phyloP scores from a whole-genome alignment of 35 echinoderm and acorn worm genomes.

The Strongylocentrotus purpuratus region DNA sequence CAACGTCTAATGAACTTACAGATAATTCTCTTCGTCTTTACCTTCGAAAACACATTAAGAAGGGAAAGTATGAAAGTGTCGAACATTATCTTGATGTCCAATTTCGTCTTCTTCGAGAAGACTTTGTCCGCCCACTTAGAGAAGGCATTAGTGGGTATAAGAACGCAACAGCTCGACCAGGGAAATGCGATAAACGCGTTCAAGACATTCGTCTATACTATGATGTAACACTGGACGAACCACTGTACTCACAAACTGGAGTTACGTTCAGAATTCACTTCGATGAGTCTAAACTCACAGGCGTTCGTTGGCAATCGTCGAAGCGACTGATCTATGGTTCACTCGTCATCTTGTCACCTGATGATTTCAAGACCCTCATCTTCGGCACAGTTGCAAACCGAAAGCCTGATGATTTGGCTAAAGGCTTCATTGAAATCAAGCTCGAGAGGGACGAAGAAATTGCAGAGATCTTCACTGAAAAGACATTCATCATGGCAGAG shows the following conservation, averaged over 20 bases:
- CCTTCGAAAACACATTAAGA: constrained; percentile 30
- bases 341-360: constrained; percentile 57
- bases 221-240: constrained; percentile 61
- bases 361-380: constrained; percentile 57
- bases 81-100: constrained; percentile 72
- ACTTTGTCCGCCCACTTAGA: constrained; percentile 58
- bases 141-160: constrained; percentile 60
- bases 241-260: constrained; percentile 62
- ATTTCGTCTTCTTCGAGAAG: constrained; percentile 67
- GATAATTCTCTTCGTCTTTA: constrained; percentile 30
- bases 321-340: constrained; percentile 68
- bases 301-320: constrained; percentile 60
- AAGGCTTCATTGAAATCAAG: constrained; percentile 52
- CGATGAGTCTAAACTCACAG: constrained; percentile 45
- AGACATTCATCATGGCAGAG: constrained; percentile 82
- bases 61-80: constrained; percentile 49
- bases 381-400: constrained; percentile 69
- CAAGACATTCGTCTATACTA: constrained; percentile 49
- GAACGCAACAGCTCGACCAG: not conserved
- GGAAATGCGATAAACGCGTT: not conserved
- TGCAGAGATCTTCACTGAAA: not conserved
- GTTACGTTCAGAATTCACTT: constrained; percentile 64
- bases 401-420: constrained; percentile 50
- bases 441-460: constrained; percentile 24
- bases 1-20: constrained; percentile 34